Evolutionary conservation across 1,140 invertebrate species (phyloP), one percentile per base, ranked within the genome.

Genomic region (Zophobas morio): DNA sequence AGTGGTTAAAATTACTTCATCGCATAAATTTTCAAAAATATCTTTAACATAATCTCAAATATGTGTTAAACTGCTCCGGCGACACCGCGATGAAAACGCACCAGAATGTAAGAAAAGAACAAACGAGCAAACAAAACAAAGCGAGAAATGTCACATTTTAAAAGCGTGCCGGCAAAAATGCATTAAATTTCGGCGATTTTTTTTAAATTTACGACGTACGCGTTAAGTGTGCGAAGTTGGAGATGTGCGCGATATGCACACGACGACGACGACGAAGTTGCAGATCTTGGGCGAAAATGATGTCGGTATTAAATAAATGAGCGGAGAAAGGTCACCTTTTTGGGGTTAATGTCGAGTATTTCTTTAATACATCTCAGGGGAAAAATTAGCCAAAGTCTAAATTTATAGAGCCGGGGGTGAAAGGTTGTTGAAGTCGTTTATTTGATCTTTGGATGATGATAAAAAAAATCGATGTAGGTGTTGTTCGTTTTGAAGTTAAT

Each of bases 311-410:
- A 39, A 66, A 66, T 42, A 42, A 66, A 66, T 8, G 20, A 66
- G 49, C 4, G n/a, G 49, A 66, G 39, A 32, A 32, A 66, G 60
- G 40, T 66, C 60, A 66, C 6, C 37, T n/a, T 66, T 66, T 66
- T 40, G 39, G 60, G 60, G 60, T 66, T 66, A 66, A 66, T 66
- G 60, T 66, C 60, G 42, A 66, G 37, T 40, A 66, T 66, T 66
- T 66, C 60, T 66, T 66, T 66, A 66, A 66, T 66, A 66, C 60
- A 66, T 66, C 60, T 66, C 60, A n/a, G 39, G 60, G 60, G 60
- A 42, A 40, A 33, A 42, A 66, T 66, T 66, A 66, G 60, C 1
- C 60, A 66, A 66, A 42, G 60, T 66, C 60, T 5, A 39, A 39
- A 66, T 66, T 66, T 66, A 66, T 66, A 32, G 39, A 42, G 40